Percentiles rank a stretch among this genome's conserved stretches.
These are phyloP conservation scores for Dipodomys merriami DNA, from an alignment of 2,113 vertebrate genomes.

Conservation along the genomic window DNA sequence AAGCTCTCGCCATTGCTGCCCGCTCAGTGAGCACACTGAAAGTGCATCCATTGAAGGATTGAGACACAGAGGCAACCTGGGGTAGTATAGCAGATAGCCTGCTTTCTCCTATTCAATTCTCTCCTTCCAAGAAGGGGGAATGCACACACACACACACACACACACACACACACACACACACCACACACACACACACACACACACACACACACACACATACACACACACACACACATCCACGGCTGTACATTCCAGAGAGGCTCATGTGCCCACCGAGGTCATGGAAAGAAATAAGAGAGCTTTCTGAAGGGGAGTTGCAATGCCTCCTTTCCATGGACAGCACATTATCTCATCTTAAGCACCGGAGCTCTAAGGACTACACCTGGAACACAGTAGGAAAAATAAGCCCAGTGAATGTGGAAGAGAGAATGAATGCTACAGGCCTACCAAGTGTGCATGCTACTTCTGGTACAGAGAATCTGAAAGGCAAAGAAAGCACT, in stretches of 20 bases:
- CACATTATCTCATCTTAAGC: not conserved
- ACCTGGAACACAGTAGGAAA: not conserved
- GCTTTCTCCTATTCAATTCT: not conserved
- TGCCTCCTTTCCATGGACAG: not conserved
- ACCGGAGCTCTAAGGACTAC: not conserved
- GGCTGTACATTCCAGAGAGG: not conserved
- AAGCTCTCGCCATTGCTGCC: not conserved
- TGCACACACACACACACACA: too few species aligned
- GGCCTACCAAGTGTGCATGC: not conserved
- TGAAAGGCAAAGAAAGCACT: not conserved
- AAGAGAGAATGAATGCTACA: not conserved
- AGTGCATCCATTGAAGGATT: not conserved
- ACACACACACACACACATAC: too few species aligned
- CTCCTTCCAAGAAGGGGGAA: not conserved
- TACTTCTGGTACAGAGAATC: not conserved
- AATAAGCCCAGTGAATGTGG: not conserved
- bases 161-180: not conserved
- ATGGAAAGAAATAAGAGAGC: not conserved
- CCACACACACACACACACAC: too few species aligned
- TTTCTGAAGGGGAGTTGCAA: not conserved
- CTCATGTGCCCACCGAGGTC: not conserved
- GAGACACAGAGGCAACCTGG: fast-evolving
- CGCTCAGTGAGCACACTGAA: not conserved
- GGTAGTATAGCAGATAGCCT: not conserved
- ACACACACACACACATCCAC: not conserved